phyloP scores from a whole-genome alignment of 2,797 vertebrate species.

The Xerus rutilus region DNA sequence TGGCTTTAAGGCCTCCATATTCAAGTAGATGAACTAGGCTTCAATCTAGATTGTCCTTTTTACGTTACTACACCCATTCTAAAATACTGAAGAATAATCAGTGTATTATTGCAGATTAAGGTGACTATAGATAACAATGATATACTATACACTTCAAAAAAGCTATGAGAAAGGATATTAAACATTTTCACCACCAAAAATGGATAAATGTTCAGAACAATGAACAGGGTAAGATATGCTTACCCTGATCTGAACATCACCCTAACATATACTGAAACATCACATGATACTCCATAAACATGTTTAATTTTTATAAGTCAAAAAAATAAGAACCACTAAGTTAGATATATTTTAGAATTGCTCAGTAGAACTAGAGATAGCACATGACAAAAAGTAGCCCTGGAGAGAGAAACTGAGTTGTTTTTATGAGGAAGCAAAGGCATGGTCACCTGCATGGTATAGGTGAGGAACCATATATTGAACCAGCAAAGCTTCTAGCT shows the following conservation, averaged over 20 bases:
- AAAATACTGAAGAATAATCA: not conserved
- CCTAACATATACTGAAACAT: not conserved
- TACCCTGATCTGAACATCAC: not conserved
- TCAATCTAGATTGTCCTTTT: not conserved
- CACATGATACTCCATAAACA: not conserved
- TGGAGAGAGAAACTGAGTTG: not conserved
- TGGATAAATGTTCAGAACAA: not conserved
- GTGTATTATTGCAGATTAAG: too few relatives aligned
- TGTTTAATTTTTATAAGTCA: not conserved
- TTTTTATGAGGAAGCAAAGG: not conserved
- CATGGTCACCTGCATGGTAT: not conserved
- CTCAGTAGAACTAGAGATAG: not conserved
- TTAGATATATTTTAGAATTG: not conserved
- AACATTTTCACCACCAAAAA: not conserved
- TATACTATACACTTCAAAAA: too few relatives aligned
- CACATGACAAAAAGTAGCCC: not conserved
- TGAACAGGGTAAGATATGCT: not conserved
- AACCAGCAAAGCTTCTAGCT: not conserved
- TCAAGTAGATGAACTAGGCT: not conserved
- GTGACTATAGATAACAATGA: too few relatives aligned
- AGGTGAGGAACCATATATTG: not conserved
- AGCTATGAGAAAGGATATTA: not conserved
- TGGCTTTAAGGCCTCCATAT: not conserved
- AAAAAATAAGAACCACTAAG: not conserved
- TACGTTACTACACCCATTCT: not conserved